Conservation (phyloP, 2,797 vertebrate genomes). For the Anguilla marmorata region DNA sequence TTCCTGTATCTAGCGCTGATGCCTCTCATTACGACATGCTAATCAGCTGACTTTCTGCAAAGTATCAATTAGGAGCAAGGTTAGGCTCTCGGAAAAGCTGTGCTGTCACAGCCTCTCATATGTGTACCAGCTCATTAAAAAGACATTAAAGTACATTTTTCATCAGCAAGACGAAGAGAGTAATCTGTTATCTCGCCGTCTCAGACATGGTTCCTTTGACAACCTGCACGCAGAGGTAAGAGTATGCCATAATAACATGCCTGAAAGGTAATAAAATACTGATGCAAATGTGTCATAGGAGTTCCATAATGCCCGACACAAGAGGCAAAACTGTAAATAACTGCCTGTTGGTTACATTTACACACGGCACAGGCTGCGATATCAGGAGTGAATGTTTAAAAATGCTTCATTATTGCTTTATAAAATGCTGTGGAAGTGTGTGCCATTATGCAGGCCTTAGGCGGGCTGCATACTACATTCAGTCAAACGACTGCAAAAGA, state of each 20-base stretch:
- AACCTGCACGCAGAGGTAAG: neutral
- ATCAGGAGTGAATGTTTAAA: neutral
- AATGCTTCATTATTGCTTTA: neutral
- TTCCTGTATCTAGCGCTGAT: neutral
- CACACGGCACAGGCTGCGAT: neutral
- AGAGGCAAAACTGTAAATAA: neutral
- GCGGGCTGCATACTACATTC: neutral
- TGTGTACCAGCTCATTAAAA: constrained; percentile 69
- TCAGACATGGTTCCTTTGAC: constrained; percentile 31
- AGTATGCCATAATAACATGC: neutral
- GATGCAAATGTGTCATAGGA: neutral
- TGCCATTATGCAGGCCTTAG: neutral
- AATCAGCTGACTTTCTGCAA: constrained; percentile 9
- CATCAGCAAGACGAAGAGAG: constrained; percentile 58
- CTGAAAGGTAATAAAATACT: neutral
- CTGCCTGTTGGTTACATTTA: neutral
- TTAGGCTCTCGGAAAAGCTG: constrained; percentile 26
- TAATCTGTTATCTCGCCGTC: constrained; percentile 47
- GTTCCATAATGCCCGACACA: neutral
- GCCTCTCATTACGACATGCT: neutral
- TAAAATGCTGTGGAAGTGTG: neutral
- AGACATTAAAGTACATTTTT: constrained; percentile 51
- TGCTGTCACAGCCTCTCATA: constrained; percentile 67
- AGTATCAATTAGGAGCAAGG: constrained; percentile 26
- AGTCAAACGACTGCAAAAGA: neutral